These are phyloP conservation scores for Stramonita haemastoma DNA, from an alignment of 2,888 invertebrate species.

Conservation along the genomic window DNA sequence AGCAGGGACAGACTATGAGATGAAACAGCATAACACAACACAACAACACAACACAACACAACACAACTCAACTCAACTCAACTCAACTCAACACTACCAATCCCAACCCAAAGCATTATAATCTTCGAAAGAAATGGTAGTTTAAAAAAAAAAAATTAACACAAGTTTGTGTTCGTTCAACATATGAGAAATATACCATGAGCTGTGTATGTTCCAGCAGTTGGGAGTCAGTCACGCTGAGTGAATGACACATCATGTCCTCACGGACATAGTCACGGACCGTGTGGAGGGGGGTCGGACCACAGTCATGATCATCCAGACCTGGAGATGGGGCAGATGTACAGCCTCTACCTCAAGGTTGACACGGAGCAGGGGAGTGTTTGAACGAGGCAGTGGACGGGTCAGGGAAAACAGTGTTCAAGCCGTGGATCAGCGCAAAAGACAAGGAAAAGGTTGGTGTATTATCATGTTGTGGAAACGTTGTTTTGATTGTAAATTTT, in stretches of 20 bases:
- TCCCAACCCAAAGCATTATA: too few relatives aligned
- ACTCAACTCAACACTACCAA: too few relatives aligned
- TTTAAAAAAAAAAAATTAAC: neutral
- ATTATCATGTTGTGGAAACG: neutral
- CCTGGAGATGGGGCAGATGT: constrained; percentile 79
- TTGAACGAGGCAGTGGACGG: constrained; percentile 92
- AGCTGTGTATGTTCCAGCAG: too few relatives aligned
- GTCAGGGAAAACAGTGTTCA: constrained; percentile 92
- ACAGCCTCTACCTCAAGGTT: constrained; percentile 92
- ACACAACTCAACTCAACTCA: too few relatives aligned
- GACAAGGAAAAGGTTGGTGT: constrained; percentile 84
- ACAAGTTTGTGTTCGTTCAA: too few relatives aligned
- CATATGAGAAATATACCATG: too few relatives aligned
- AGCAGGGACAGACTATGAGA: too few relatives aligned
- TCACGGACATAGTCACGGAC: constrained; percentile 45
- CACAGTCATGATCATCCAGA: constrained; percentile 72
- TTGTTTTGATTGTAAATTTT: neutral
- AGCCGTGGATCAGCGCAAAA: constrained; percentile 91
- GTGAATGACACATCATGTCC: neutral
- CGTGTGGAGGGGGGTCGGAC: constrained; percentile 62
- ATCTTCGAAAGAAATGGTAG: too few relatives aligned
- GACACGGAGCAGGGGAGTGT: constrained; percentile 90
- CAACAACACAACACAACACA: too few relatives aligned
- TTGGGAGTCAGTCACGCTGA: neutral
- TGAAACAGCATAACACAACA: too few relatives aligned